Evolutionary conservation across 1,140 invertebrate species (phyloP).

Genomic region (Zaprionus taronus): DNA sequence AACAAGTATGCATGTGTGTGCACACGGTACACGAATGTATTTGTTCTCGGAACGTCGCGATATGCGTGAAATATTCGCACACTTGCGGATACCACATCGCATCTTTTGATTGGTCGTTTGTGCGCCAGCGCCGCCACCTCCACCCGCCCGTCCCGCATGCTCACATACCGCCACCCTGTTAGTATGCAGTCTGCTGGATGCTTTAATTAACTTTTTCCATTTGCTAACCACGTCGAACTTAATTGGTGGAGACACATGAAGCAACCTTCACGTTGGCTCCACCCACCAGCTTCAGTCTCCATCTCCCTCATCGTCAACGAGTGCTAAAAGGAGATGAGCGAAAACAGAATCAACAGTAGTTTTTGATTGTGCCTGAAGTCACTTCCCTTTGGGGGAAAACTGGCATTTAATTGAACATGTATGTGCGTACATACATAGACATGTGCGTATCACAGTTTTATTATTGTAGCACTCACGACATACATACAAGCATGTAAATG

Average conservation of each 20-base stretch:
- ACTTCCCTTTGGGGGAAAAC: background rate
- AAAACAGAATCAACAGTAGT: background rate
- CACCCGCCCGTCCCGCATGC: background rate
- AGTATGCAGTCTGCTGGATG: slow-evolving; percentile 21
- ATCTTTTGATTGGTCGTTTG: slow-evolving; percentile 77
- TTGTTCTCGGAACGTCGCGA: slow-evolving; percentile 7
- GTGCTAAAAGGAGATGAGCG: background rate
- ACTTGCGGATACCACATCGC: slow-evolving; percentile 51
- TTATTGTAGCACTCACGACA: too few relatives aligned
- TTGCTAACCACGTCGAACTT: slow-evolving; percentile 49
- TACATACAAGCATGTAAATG: too few relatives aligned
- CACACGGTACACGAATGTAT: slow-evolving; percentile 5
- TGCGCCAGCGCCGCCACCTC: slow-evolving; percentile 56
- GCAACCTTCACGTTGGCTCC: slow-evolving; percentile 9
- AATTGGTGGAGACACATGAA: slow-evolving; percentile 56
- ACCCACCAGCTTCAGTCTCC: slow-evolving; percentile 5
- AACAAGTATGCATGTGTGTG: slow-evolving; percentile 20
- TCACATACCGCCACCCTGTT: background rate
- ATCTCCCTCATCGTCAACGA: background rate
- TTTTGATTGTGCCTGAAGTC: background rate
- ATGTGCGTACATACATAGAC: background rate
- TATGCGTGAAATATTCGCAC: slow-evolving; percentile 62
- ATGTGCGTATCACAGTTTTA: background rate
- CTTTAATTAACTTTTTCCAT: slow-evolving; percentile 68
- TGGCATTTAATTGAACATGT: background rate